These are phyloP conservation scores for Aramus guarauna DNA, from an alignment of 2,113 vertebrate genomes.

Conservation along the genomic window DNA sequence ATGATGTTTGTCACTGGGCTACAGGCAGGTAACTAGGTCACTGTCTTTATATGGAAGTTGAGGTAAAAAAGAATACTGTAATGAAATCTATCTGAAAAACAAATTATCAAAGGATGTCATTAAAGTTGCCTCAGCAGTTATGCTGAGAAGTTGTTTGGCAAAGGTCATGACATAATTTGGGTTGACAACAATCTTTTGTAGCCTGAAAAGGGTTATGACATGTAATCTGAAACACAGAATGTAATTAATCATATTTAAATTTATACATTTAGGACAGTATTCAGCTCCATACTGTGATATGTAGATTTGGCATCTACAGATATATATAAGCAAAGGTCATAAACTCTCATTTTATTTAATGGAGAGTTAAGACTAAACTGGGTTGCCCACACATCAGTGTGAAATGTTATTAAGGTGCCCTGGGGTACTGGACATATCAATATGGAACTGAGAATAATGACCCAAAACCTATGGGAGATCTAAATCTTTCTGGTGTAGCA, in stretches of 20 bases:
- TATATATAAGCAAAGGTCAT: neutral
- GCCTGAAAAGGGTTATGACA: neutral
- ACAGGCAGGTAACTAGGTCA: neutral
- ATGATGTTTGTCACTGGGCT: neutral
- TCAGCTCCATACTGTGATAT: neutral
- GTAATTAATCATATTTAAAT: neutral
- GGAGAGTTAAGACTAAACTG: neutral
- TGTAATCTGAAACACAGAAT: neutral
- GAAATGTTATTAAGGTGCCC: neutral
- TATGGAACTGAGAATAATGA: neutral
- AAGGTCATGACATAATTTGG: neutral
- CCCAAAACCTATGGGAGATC: neutral
- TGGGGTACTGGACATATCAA: accelerated
- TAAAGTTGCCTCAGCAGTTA: neutral
- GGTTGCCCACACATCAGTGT: neutral
- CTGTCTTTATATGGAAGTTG: neutral
- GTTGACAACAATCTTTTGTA: neutral
- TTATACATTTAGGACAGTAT: neutral
- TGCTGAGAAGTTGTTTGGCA: neutral
- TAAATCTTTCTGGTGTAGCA: neutral
- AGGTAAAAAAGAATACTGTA: neutral
- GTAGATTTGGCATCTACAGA: neutral
- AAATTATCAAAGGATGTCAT: neutral
- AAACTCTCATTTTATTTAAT: neutral
- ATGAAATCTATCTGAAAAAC: neutral